These are phyloP conservation scores for Stenodera caucasica DNA, from an alignment of 2,888 invertebrate species.

Conservation along the genomic window DNA sequence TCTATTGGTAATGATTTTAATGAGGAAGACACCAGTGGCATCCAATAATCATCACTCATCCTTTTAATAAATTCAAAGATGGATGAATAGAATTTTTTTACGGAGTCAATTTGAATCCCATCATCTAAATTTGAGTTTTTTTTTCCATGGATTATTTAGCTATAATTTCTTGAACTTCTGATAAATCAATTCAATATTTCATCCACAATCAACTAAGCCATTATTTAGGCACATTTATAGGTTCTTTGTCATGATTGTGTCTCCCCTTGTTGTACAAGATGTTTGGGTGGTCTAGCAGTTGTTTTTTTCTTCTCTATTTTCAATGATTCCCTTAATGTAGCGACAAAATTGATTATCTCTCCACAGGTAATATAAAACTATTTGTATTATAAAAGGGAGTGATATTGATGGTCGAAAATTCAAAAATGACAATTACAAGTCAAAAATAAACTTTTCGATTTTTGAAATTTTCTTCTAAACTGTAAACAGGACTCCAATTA, in stretches of 20 bases:
- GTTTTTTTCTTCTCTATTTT: conserved; percentile 9
- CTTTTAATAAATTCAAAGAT: conserved; percentile 36
- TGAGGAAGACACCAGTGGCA: conserved; percentile 36
- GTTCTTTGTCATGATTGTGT: conserved; percentile 20
- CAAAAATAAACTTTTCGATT: conserved; percentile 8
- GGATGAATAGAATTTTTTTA: conserved; percentile 33
- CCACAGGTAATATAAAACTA: background rate
- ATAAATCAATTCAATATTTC: conserved; percentile 21
- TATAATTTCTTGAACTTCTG: background rate
- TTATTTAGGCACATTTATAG: conserved; percentile 22
- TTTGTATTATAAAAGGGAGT: background rate
- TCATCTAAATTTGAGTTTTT: too few relatives aligned
- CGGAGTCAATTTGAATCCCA: too few relatives aligned
- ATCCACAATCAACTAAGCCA: conserved; percentile 16
- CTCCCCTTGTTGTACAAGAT: conserved; percentile 14
- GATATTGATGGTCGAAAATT: background rate
- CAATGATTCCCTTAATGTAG: too few relatives aligned
- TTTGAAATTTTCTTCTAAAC: conserved; percentile 26
- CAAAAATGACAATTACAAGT: too few relatives aligned
- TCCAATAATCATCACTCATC: conserved; percentile 9
- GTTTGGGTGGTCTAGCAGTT: conserved; percentile 25
- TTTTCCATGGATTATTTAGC: too few relatives aligned
- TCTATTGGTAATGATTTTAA: conserved; percentile 30
- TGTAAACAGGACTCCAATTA: conserved; percentile 40
- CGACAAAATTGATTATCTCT: conserved; percentile 7